phyloP scores from a whole-genome alignment of 2,797 vertebrate species.

The Liparis tanakae region DNA sequence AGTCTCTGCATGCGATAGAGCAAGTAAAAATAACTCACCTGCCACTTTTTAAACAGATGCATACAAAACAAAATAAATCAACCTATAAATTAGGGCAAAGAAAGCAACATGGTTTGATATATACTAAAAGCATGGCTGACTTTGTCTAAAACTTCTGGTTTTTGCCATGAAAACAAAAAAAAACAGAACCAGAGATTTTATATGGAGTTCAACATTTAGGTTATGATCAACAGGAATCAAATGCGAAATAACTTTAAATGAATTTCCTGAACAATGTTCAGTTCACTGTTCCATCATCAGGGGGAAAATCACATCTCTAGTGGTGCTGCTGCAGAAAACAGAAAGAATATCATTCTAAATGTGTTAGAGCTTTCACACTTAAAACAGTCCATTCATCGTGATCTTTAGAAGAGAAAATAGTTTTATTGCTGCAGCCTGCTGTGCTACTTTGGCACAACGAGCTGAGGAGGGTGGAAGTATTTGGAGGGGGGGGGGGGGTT shows the following conservation, averaged over 20 bases:
- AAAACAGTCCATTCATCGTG: constrained; percentile 47
- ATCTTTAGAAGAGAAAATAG: constrained; percentile 27
- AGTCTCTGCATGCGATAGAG: neutral
- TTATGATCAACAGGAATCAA: neutral
- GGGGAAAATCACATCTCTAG: neutral
- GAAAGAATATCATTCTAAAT: constrained; percentile 3
- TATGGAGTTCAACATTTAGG: neutral
- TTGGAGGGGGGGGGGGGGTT: constrained; percentile 6
- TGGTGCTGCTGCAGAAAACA: constrained; percentile 26
- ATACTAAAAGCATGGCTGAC: neutral
- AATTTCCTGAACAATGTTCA: neutral
- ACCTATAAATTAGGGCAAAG: no score
- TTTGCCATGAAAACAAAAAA: neutral
- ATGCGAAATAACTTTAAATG: neutral
- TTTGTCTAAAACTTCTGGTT: constrained; percentile 1
- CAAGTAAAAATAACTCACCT: neutral
- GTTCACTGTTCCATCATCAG: neutral
- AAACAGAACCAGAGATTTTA: neutral
- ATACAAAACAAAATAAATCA: no score
- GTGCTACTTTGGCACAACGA: constrained; percentile 33
- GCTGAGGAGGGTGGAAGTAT: constrained; percentile 25
- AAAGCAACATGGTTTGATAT: no score
- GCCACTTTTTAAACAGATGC: no score
- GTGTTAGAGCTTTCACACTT: constrained; percentile 22
- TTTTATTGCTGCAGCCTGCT: constrained; percentile 52